Conservation (phyloP, 2,888 invertebrate species). For the Chorisops tibialis region DNA sequence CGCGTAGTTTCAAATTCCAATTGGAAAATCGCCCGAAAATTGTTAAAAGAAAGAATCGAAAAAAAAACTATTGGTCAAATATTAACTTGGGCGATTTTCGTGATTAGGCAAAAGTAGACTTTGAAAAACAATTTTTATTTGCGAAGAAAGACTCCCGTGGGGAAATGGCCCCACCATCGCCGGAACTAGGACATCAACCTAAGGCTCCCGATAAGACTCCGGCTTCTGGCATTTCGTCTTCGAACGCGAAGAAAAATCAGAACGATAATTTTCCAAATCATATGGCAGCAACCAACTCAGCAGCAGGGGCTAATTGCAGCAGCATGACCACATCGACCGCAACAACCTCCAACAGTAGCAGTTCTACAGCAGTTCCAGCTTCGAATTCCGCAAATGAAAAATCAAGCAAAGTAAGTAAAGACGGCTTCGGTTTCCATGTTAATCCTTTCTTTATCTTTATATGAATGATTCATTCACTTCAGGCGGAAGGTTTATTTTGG, state of each 20-base stretch:
- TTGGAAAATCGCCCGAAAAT: no score
- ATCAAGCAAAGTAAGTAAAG: slow-evolving; percentile 16
- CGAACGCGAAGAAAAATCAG: not conserved
- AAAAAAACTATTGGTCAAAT: no score
- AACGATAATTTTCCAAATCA: slow-evolving; percentile 3
- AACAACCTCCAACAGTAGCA: not conserved
- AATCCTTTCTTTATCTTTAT: no score
- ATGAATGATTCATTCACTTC: no score
- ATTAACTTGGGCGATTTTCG: no score
- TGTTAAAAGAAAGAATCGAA: no score
- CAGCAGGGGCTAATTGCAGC: not conserved
- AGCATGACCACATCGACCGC: slow-evolving; percentile 18
- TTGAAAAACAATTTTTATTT: no score
- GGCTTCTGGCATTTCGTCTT: not conserved
- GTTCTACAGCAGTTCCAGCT: slow-evolving; percentile 1
- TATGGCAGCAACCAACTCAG: not conserved
- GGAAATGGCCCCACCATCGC: slow-evolving; percentile 77
- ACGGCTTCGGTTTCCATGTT: no score
- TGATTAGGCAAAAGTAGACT: no score
- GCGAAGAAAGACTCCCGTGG: not conserved
- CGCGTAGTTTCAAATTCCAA: not conserved
- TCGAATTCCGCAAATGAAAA: no score
- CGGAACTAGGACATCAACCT: slow-evolving; percentile 68
- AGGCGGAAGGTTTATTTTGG: no score
- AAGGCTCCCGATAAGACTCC: slow-evolving; percentile 67